Conservation (phyloP, 1,140 invertebrate species). For the Paracyclopina nana region DNA sequence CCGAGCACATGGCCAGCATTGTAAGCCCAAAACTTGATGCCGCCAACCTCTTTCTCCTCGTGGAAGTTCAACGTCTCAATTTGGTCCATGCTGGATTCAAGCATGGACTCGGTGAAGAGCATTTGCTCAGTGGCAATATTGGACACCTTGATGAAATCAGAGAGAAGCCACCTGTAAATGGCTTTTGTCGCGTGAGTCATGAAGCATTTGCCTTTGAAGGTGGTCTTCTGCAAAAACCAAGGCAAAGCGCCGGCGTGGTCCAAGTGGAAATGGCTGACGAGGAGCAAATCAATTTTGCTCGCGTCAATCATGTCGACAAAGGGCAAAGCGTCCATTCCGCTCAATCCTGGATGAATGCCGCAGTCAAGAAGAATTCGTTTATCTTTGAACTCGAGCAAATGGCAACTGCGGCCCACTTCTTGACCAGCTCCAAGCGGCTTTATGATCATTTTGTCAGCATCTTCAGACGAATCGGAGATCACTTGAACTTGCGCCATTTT, state of each 20-base stretch:
- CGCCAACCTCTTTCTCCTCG: conserved; percentile 91
- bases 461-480: conserved; percentile 13
- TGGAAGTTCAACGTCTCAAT: conserved; percentile 98
- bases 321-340: conserved; percentile 89
- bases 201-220: conserved; percentile 91
- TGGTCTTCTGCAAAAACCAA: conserved; percentile 93
- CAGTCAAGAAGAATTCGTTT: conserved; percentile 53
- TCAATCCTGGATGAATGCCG: conserved; percentile 93
- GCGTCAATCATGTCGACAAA: conserved; percentile 95
- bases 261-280: conserved; percentile 96
- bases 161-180: conserved; percentile 93
- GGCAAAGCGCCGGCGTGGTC: conserved; percentile 96
- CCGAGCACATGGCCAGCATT: conserved; percentile 96
- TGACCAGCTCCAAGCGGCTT: conserved; percentile 63
- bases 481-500: no score
- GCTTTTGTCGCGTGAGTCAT: conserved; percentile 99
- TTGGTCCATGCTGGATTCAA: conserved; percentile 94
- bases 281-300: conserved; percentile 69
- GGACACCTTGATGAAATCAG: conserved; percentile 98
- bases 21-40: conserved; percentile 94
- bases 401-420: conserved; percentile 96
- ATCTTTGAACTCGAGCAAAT: conserved; percentile 87
- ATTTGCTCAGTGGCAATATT: conserved; percentile 94
- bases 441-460: conserved; percentile 16
- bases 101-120: conserved; percentile 89